Evolutionary conservation across 2,888 invertebrate genomes (phyloP).

Genomic region (Steinernema hermaphroditum): DNA sequence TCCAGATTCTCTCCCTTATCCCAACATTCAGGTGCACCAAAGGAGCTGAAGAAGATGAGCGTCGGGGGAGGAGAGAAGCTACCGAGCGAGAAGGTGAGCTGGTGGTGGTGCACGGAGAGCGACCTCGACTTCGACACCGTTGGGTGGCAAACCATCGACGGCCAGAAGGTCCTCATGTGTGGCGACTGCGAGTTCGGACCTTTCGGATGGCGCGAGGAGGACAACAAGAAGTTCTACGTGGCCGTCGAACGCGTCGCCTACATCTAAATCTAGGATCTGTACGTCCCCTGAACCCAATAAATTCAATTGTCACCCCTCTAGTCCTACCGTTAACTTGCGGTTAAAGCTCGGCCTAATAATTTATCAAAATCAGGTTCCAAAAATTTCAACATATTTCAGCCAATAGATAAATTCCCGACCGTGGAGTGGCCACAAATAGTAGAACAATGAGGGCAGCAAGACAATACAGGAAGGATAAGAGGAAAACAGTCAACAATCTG

Average conservation of each 20-base stretch:
- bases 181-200: slow-evolving; percentile 60
- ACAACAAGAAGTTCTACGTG: slow-evolving; percentile 53
- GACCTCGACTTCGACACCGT: slow-evolving; percentile 58
- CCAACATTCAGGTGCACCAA: slow-evolving; percentile 1
- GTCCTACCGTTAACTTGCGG: too few relatives aligned
- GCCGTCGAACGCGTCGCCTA: slow-evolving; percentile 55
- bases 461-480: background rate
- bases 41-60: slow-evolving; percentile 36
- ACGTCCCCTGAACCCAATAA: too few relatives aligned
- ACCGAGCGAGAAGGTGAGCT: slow-evolving; percentile 36
- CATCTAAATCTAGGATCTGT: slow-evolving; percentile 32
- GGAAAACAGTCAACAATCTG: background rate
- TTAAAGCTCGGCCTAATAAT: too few relatives aligned
- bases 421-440: background rate
- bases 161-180: slow-evolving; percentile 53
- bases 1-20: background rate
- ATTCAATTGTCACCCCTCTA: too few relatives aligned
- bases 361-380: too few relatives aligned
- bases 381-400: too few relatives aligned
- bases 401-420: too few relatives aligned
- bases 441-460: background rate
- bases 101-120: slow-evolving; percentile 58
- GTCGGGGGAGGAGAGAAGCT: slow-evolving; percentile 33
- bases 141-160: slow-evolving; percentile 59
- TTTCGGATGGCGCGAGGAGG: slow-evolving; percentile 51